Evolutionary conservation across 2,797 vertebrate genomes (phyloP).

Genomic region (Strix occidentalis): DNA sequence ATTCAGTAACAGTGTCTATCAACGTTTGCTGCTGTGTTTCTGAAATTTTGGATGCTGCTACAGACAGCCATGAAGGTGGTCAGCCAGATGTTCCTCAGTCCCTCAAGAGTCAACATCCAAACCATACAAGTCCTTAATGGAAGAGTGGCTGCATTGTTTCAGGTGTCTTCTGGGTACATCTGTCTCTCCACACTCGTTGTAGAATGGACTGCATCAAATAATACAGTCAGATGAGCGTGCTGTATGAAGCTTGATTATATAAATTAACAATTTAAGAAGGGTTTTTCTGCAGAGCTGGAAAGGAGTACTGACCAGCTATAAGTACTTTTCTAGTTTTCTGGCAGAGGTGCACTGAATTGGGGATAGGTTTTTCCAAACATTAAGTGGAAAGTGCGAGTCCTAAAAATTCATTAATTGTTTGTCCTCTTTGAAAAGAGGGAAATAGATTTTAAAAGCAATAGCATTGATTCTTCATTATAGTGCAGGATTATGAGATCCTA

Average conservation of each 20-base stretch:
- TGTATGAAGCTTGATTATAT: neutral
- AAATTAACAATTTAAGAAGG: neutral
- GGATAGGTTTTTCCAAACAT: neutral
- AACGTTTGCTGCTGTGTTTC: neutral
- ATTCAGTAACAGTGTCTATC: neutral
- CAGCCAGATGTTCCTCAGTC: accelerated
- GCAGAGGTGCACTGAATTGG: neutral
- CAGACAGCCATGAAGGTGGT: neutral
- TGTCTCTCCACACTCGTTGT: accelerated
- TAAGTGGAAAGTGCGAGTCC: neutral
- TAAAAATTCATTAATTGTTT: neutral
- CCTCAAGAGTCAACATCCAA: neutral
- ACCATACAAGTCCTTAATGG: neutral
- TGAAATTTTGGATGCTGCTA: neutral
- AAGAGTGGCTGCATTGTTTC: neutral
- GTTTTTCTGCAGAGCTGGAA: neutral
- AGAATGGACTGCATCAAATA: neutral
- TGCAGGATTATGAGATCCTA: slow-evolving; percentile 64
- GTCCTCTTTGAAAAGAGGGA: neutral
- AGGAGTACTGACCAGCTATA: neutral
- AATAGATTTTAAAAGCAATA: slow-evolving; percentile 4
- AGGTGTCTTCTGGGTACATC: neutral
- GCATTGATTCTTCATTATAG: slow-evolving; percentile 39
- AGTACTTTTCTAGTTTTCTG: neutral
- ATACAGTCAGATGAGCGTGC: neutral